These are phyloP conservation scores for Nematolebias whitei DNA, from an alignment of 2,113 vertebrate species.

Conservation along the genomic window DNA sequence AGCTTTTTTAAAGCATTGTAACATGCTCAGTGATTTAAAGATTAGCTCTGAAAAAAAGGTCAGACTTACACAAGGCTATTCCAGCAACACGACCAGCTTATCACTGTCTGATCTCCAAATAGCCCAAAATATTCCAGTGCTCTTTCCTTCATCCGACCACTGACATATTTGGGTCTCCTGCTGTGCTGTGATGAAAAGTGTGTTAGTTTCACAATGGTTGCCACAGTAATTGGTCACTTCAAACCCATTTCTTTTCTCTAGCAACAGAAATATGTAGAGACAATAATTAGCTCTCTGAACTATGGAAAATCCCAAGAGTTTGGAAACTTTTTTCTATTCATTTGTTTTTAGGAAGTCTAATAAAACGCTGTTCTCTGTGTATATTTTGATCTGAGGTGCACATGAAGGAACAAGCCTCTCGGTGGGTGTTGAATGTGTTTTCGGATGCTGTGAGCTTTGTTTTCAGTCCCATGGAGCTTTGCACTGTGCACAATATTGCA, in stretches of 20 bases:
- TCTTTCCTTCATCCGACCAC: slow-evolving; percentile 58
- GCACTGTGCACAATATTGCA: slow-evolving; percentile 14
- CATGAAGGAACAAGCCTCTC: slow-evolving; percentile 36
- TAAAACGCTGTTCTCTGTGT: slow-evolving; percentile 31
- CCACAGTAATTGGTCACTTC: slow-evolving; percentile 61
- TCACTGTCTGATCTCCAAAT: slow-evolving; percentile 52
- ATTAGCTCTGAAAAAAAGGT: slow-evolving; percentile 40
- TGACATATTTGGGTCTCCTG: slow-evolving; percentile 70
- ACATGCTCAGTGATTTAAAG: slow-evolving; percentile 29
- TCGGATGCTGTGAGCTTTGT: slow-evolving; percentile 46
- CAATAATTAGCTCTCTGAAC: slow-evolving; percentile 15
- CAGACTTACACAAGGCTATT: slow-evolving; percentile 19
- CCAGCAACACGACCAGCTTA: slow-evolving; percentile 4
- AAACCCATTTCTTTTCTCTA: slow-evolving; percentile 33
- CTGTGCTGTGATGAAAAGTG: slow-evolving; percentile 45
- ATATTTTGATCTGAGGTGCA: slow-evolving; percentile 54
- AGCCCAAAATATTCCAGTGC: slow-evolving; percentile 33
- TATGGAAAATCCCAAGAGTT: neutral
- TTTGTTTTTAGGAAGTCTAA: slow-evolving; percentile 12
- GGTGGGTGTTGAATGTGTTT: slow-evolving; percentile 32
- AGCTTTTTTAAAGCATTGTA: slow-evolving; percentile 45
- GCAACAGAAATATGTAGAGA: slow-evolving; percentile 5
- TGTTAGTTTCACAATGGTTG: slow-evolving; percentile 47
- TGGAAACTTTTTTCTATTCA: slow-evolving; percentile 17
- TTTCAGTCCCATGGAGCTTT: slow-evolving; percentile 41